A percentile compares a stretch with the other conserved stretches of the same genome.
Conservation (phyloP, 2,113 vertebrate species). For the Eulacestoma nigropectus region DNA sequence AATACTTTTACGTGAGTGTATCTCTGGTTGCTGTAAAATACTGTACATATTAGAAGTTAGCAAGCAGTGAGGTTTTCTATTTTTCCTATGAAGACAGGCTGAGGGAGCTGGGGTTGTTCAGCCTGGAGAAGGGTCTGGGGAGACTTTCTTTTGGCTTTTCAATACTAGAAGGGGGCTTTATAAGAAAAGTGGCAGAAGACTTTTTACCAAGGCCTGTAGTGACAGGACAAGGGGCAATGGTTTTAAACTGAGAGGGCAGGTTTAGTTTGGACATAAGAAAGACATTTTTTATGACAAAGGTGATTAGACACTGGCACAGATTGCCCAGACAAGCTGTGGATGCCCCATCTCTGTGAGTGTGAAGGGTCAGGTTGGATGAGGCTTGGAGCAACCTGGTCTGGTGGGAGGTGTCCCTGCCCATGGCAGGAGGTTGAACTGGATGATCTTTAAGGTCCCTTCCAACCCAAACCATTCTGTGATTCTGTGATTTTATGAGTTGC, state of each 20-base stretch:
- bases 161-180: neutral
- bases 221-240: neutral
- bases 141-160: neutral
- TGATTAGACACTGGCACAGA: neutral
- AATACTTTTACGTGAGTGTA: neutral
- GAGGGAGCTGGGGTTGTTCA: neutral
- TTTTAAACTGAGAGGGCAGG: neutral
- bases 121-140: neutral
- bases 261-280: neutral
- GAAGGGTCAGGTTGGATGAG: neutral
- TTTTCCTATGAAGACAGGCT: neutral
- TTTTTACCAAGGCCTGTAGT: neutral
- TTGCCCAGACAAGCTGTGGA: neutral
- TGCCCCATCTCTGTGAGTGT: neutral
- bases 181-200: neutral
- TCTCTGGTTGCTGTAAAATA: neutral
- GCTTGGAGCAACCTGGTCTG: neutral
- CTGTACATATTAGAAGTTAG: neutral
- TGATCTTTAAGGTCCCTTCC: neutral
- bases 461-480: neutral
- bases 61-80: neutral
- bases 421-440: neutral
- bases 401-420: neutral
- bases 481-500: neutral
- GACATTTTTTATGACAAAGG: neutral